phyloP scores from a whole-genome alignment of 2,797 vertebrate species.

The Sphenodon punctatus region DNA sequence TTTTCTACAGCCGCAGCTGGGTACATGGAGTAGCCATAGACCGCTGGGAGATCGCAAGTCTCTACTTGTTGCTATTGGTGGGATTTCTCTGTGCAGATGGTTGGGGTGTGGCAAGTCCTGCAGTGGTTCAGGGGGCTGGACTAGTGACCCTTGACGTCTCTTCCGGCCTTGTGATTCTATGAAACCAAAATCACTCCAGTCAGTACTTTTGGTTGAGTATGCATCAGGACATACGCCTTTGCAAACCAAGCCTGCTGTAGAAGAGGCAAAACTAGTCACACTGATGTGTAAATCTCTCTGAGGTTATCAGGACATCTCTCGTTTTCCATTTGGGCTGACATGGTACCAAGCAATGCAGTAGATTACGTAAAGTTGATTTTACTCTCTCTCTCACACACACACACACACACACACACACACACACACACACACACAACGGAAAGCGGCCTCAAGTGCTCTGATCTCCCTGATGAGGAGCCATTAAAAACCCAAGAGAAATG shows the following conservation, averaged over 20 bases:
- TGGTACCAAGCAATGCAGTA: neutral
- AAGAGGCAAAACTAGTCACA: fast-evolving
- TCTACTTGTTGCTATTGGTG: too few relatives aligned
- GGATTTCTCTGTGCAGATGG: too few relatives aligned
- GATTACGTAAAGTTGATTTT: neutral
- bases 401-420: neutral
- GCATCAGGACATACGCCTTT: neutral
- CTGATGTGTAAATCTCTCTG: fast-evolving
- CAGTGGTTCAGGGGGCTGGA: too few relatives aligned
- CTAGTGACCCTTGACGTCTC: too few relatives aligned
- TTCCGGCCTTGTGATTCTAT: too few relatives aligned
- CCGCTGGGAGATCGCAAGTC: too few relatives aligned
- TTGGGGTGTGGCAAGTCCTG: too few relatives aligned
- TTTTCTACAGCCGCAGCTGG: too few relatives aligned
- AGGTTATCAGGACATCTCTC: fast-evolving
- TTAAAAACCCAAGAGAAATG: neutral
- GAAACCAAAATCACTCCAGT: too few relatives aligned
- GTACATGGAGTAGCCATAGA: too few relatives aligned
- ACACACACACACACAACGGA: neutral
- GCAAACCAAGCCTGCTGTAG: neutral
- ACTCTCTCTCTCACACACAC: neutral
- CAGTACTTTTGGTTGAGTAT: neutral
- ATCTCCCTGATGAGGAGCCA: constrained; percentile 1
- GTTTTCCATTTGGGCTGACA: neutral
- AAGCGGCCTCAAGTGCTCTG: neutral